Base-by-base conservation (phyloP, 2,797 vertebrate genomes). In the Pterois miles region DNA sequence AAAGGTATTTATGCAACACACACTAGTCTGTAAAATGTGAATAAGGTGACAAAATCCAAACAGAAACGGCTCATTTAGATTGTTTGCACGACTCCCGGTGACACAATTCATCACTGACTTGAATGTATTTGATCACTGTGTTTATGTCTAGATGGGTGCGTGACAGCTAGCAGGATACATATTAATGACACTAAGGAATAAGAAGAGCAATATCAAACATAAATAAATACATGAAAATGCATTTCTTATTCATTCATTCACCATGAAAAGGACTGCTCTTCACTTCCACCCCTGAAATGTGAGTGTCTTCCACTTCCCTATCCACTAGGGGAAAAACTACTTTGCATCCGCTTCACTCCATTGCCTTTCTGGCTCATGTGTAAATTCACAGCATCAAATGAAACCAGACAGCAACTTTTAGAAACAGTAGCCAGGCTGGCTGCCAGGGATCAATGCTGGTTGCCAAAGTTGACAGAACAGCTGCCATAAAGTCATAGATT, bases 391-490 rank as follows among this genome's bases (percentile, higher is more conserved):
- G 67, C 53, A 62, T 65, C 71, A 76, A 78, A 76, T 50, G 60
- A 80, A 76, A 58, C 29, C 75, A 81, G 58, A 72, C 60, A 23
- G 72, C 65, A 56, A 71, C 43, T 82, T 84, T 64, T 53, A 57
- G 75, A 82, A 60, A 77, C 5, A 54, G 46, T 72, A 27, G 57
- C 65, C 82, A 72, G 54, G 22, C 66, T 36, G 66, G 31, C 74
- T 78, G 80, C 77, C 74, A 77, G 74, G 40, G 29, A 69, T 69
- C 70, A 22, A 76, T 73, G 67, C 4, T 20, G 50, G 25, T 48
- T 84, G 71, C 75, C 68, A 84, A 71, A 69, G 38, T 71, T 57
- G 64, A 82, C 31, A 75, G 58, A 58, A 58, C 9, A 12, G 58
- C 52, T 62, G 76, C 76, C 63, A 71, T 74, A 29, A 74, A 75